A percentile compares a stretch with the other conserved stretches of the same genome.
Conservation (phyloP, 2,113 vertebrate species). For the Leptodactylus fuscus region DNA sequence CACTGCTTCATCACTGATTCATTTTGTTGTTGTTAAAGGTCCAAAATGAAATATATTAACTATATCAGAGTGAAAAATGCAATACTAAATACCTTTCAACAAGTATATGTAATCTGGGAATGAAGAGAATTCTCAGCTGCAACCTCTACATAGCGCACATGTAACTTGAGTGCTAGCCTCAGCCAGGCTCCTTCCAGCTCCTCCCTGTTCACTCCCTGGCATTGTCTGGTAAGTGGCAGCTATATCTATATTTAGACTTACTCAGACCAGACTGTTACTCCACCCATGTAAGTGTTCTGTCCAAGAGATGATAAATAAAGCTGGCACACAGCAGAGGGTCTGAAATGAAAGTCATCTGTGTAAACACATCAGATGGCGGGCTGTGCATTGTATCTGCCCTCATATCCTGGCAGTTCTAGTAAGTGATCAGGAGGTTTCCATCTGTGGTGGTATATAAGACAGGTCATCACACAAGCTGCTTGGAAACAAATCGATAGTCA, state of each 20-base stretch:
- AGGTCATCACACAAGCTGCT: background rate
- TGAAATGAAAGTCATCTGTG: slow-evolving; percentile 64
- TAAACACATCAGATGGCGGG: slow-evolving; percentile 58
- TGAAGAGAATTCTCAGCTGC: background rate
- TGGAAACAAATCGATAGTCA: background rate
- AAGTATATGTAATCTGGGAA: background rate
- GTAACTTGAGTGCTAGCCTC: slow-evolving; percentile 56
- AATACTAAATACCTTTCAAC: background rate
- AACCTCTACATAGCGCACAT: slow-evolving; percentile 14
- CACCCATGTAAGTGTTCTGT: slow-evolving; percentile 59
- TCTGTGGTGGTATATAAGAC: background rate
- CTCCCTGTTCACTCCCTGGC: slow-evolving; percentile 17
- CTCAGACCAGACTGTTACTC: slow-evolving; percentile 31
- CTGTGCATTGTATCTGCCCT: slow-evolving; percentile 59
- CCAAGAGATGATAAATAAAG: slow-evolving; percentile 61
- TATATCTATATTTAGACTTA: slow-evolving; percentile 63
- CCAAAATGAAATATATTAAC: background rate
- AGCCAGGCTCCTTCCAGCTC: background rate
- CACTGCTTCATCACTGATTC: background rate
- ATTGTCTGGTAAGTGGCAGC: slow-evolving; percentile 53
- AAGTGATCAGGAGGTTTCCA: background rate
- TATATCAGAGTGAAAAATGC: background rate
- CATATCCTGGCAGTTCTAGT: background rate
- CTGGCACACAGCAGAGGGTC: slow-evolving; percentile 14
- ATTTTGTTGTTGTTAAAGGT: background rate